These are phyloP conservation scores for Rallus limicola DNA, from an alignment of 2,113 vertebrate species.

Conservation along the genomic window DNA sequence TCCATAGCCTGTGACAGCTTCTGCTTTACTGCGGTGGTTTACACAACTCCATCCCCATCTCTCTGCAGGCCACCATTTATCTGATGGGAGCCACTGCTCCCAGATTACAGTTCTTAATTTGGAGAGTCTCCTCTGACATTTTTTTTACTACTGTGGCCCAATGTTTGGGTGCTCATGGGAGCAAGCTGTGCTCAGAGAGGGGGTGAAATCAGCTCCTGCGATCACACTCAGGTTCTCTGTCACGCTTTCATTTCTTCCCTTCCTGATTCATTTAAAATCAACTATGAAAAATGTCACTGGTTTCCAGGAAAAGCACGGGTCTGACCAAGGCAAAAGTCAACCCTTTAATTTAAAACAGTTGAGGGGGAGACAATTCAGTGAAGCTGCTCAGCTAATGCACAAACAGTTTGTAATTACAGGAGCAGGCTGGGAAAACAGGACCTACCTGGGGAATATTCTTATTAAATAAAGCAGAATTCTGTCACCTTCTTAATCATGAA, in stretches of 20 bases:
- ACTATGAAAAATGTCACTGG: constrained; percentile 4
- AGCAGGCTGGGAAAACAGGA: constrained; percentile 39
- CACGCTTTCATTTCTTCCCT: background rate
- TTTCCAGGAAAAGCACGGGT: background rate
- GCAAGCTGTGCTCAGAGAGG: constrained; percentile 1
- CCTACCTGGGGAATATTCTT: constrained; percentile 58
- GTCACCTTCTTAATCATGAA: constrained; percentile 74
- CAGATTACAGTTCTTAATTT: background rate
- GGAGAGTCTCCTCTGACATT: constrained; percentile 23
- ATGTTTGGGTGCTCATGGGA: background rate
- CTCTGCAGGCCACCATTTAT: background rate
- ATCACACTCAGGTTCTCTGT: background rate
- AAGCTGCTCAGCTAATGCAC: constrained; percentile 40
- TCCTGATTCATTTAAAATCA: constrained; percentile 17
- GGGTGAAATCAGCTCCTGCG: constrained; percentile 12
- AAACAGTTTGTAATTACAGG: constrained; percentile 54
- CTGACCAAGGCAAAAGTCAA: constrained; percentile 45
- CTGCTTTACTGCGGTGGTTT: background rate
- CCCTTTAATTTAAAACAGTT: constrained; percentile 57
- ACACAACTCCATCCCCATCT: background rate
- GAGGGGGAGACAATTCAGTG: background rate
- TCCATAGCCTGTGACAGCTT: background rate
- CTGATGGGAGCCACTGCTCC: background rate
- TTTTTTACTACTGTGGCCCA: background rate
- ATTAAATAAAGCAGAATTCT: constrained; percentile 73